A percentile compares a stretch with the other conserved stretches of the same genome.
These are phyloP conservation scores for Zalophus californianus DNA, from an alignment of 2,797 vertebrate genomes.

Conservation along the genomic window DNA sequence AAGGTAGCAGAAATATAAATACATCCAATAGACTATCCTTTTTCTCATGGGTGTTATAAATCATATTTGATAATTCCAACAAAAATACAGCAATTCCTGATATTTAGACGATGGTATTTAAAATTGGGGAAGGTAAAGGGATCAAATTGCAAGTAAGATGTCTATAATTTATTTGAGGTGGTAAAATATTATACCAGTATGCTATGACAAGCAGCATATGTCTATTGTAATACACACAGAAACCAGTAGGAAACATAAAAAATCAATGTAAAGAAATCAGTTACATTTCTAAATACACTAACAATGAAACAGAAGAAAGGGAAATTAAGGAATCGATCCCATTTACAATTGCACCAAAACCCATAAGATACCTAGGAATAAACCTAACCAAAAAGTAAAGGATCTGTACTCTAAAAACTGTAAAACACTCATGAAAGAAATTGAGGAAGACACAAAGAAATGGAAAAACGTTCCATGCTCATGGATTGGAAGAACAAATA, in stretches of 20 bases:
- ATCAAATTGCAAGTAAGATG: background rate
- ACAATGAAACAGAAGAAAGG: no score
- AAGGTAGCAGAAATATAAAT: background rate
- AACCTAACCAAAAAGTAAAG: no score
- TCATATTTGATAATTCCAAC: background rate
- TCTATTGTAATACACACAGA: background rate
- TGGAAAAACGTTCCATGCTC: no score
- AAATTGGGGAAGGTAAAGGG: background rate
- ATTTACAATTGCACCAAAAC: no score
- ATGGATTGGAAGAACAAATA: no score
- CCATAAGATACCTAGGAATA: no score
- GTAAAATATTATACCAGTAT: background rate
- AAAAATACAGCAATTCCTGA: background rate
- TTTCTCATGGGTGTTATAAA: background rate
- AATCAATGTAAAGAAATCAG: no score
- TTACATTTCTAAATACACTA: no score
- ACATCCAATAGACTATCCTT: background rate
- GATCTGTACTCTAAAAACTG: no score
- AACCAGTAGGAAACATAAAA: background rate
- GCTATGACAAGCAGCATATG: background rate
- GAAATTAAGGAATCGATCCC: no score
- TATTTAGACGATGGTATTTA: background rate
- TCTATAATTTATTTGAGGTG: background rate
- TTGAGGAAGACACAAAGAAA: no score
- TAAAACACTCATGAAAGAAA: no score